Percentiles rank a stretch among this genome's conserved stretches.
phyloP scores from a whole-genome alignment of 2,797 vertebrate species.

The Tolypeutes matacus region DNA sequence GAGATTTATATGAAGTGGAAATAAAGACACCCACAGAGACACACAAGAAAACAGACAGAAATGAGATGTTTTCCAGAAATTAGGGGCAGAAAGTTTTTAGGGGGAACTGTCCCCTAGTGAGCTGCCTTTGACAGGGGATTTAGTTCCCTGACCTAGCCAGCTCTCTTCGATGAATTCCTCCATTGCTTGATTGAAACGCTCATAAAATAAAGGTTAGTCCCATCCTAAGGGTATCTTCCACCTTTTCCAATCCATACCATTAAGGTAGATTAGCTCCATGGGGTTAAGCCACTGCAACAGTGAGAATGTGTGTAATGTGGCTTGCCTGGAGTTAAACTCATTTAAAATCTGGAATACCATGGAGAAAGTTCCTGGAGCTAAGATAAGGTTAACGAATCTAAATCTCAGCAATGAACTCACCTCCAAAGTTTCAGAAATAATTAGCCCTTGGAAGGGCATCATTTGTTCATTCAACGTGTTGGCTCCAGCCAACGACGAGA shows the following conservation, averaged over 20 bases:
- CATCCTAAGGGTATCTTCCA: constrained; percentile 87
- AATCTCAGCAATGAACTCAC: constrained; percentile 62
- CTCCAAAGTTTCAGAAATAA: constrained; percentile 75
- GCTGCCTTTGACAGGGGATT: constrained; percentile 83
- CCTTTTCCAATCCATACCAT: constrained; percentile 86
- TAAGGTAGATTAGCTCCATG: constrained; percentile 84
- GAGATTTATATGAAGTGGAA: not conserved
- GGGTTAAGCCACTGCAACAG: constrained; percentile 64
- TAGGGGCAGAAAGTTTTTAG: not conserved
- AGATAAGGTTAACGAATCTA: constrained; percentile 66
- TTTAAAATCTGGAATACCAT: constrained; percentile 72
- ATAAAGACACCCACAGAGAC: not conserved
- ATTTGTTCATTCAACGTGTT: not conserved
- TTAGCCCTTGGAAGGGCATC: constrained; percentile 54
- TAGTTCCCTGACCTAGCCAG: constrained; percentile 67
- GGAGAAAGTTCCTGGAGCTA: constrained; percentile 68
- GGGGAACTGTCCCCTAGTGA: constrained; percentile 63
- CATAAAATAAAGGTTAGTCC: constrained; percentile 88
- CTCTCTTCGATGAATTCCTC: constrained; percentile 75
- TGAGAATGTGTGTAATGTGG: constrained; percentile 62
- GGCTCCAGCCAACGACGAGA: not conserved
- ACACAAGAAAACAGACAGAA: not conserved
- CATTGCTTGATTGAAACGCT: constrained; percentile 80
- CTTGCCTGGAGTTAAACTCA: constrained; percentile 60
- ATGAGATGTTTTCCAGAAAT: constrained; percentile 43